Evolutionary conservation across 2,888 invertebrate genomes (phyloP).

Genomic region (Lycocerus yunnanus): DNA sequence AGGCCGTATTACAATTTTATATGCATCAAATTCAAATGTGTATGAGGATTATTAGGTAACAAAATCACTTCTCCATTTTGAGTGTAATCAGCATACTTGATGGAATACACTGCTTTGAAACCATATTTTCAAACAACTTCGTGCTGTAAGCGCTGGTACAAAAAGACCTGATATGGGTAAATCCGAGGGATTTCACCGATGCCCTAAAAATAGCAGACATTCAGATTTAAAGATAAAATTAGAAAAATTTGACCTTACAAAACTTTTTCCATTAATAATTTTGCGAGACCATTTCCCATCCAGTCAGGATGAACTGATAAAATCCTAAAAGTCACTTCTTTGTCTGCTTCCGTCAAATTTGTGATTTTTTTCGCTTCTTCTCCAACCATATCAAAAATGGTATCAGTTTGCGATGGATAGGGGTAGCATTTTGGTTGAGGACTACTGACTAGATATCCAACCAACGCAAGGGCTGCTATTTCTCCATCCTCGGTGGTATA

Average conservation of each 20-base stretch:
- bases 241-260: neutral
- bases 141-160: slow-evolving; percentile 80
- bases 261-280: slow-evolving; percentile 58
- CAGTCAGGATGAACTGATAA: slow-evolving; percentile 69
- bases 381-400: slow-evolving; percentile 52
- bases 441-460: slow-evolving; percentile 25
- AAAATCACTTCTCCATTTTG: slow-evolving; percentile 67
- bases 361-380: slow-evolving; percentile 61
- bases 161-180: slow-evolving; percentile 68
- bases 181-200: slow-evolving; percentile 58
- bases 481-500: slow-evolving; percentile 63
- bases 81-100: slow-evolving; percentile 68
- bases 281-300: slow-evolving; percentile 68
- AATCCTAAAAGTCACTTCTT: slow-evolving; percentile 66
- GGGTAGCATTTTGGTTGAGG: too few relatives aligned
- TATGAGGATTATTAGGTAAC: slow-evolving; percentile 61
- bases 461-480: slow-evolving; percentile 55
- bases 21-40: slow-evolving; percentile 43
- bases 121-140: slow-evolving; percentile 70
- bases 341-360: slow-evolving; percentile 61
- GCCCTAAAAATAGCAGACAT: slow-evolving; percentile 54
- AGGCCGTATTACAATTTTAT: neutral
- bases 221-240: neutral
- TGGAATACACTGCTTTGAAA: slow-evolving; percentile 68
- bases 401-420: neutral